phyloP scores from a whole-genome alignment of 2,888 invertebrate species.

The Ochropleura plecta region DNA sequence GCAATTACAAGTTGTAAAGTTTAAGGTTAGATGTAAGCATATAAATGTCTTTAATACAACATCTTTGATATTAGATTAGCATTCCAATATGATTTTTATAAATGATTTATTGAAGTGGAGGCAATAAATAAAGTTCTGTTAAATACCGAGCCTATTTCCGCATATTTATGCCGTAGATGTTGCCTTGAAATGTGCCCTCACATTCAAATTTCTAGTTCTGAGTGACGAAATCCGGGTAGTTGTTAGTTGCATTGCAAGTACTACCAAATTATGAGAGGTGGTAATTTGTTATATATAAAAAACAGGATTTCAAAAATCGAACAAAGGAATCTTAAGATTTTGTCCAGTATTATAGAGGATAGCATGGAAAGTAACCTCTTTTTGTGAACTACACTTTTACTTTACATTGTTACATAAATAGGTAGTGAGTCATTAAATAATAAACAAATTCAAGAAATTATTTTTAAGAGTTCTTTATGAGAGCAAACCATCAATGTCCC shows the following conservation, averaged over 20 bases:
- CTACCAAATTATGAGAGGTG: background rate
- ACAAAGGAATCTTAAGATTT: background rate
- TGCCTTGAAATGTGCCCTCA: slow-evolving; percentile 65
- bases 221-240: slow-evolving; percentile 25
- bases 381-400: background rate
- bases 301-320: background rate
- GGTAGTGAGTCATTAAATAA: too few species aligned
- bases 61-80: slow-evolving; percentile 56
- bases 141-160: slow-evolving; percentile 65
- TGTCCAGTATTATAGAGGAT: background rate
- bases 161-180: slow-evolving; percentile 57
- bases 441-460: background rate
- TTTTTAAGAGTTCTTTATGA: background rate
- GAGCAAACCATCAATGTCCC: too few species aligned
- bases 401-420: background rate
- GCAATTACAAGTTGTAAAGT: slow-evolving; percentile 58
- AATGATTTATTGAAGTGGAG: slow-evolving; percentile 62
- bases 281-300: background rate
- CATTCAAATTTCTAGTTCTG: slow-evolving; percentile 61
- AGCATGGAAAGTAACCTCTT: background rate
- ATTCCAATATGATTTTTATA: slow-evolving; percentile 53
- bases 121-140: slow-evolving; percentile 61
- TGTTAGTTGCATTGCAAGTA: background rate
- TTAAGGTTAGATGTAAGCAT: slow-evolving; percentile 53
- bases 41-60: slow-evolving; percentile 36